Percentiles rank a stretch among this genome's conserved stretches.
phyloP scores from a whole-genome alignment of 2,797 vertebrate species.

The Acanthurus leucopareius region DNA sequence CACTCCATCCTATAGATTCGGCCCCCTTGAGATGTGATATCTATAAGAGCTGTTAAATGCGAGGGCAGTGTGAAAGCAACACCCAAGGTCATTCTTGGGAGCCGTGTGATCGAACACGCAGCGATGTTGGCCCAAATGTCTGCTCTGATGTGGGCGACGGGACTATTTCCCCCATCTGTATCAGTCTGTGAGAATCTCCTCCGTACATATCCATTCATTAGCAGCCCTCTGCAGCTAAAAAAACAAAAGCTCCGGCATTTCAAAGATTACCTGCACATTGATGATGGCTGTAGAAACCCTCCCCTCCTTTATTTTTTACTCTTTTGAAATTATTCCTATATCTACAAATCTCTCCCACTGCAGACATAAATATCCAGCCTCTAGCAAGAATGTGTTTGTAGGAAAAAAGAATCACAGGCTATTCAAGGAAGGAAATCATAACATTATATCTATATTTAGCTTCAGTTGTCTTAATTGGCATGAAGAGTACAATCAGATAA shows the following conservation, averaged over 20 bases:
- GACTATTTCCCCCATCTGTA: conserved; percentile 18
- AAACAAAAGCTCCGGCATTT: conserved; percentile 67
- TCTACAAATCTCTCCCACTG: conserved; percentile 65
- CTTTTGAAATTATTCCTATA: conserved; percentile 59
- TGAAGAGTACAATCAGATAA: conserved; percentile 85
- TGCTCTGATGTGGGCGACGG: conserved; percentile 57
- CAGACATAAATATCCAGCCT: conserved; percentile 61
- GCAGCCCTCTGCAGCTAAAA: conserved; percentile 42
- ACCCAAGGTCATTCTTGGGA: conserved; percentile 49
- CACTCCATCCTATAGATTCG: conserved; percentile 64
- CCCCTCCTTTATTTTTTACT: not conserved
- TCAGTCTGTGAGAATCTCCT: conserved; percentile 20
- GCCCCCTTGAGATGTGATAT: conserved; percentile 51
- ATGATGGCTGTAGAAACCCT: conserved; percentile 24
- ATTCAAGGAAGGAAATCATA: conserved; percentile 76
- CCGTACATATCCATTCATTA: conserved; percentile 45
- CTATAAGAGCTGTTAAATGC: conserved; percentile 64
- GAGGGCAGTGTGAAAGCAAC: conserved; percentile 67
- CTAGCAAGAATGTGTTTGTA: conserved; percentile 47
- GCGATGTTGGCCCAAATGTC: conserved; percentile 66
- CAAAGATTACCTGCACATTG: conserved; percentile 66
- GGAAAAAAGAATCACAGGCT: conserved; percentile 73
- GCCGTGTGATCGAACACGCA: conserved; percentile 60
- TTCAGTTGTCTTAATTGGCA: conserved; percentile 82
- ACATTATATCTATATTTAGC: conserved; percentile 80